A percentile compares a stretch with the other conserved stretches of the same genome.
These are phyloP conservation scores for Lipophrys pholis DNA, from an alignment of 2,113 vertebrate species.

Conservation along the genomic window DNA sequence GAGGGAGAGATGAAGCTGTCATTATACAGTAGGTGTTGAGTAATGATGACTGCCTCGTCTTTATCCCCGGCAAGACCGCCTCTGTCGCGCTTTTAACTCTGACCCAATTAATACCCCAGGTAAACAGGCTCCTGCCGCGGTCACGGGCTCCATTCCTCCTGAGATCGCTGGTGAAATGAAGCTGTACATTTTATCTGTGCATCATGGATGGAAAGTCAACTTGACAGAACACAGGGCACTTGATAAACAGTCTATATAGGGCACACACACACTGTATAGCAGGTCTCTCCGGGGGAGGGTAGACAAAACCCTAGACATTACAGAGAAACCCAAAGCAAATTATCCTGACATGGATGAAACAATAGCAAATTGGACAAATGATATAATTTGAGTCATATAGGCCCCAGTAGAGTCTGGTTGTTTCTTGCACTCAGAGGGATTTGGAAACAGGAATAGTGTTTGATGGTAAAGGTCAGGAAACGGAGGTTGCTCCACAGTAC, in stretches of 20 bases:
- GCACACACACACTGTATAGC: slow-evolving; percentile 73
- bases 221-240: slow-evolving; percentile 82
- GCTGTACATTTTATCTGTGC: slow-evolving; percentile 81
- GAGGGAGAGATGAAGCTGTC: slow-evolving; percentile 80
- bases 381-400: slow-evolving; percentile 85
- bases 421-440: slow-evolving; percentile 79
- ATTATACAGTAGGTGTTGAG: slow-evolving; percentile 78
- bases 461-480: slow-evolving; percentile 84
- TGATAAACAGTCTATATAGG: slow-evolving; percentile 87
- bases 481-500: slow-evolving; percentile 73
- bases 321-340: slow-evolving; percentile 87
- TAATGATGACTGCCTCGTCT: slow-evolving; percentile 73
- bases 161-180: slow-evolving; percentile 79
- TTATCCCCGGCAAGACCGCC: slow-evolving; percentile 50
- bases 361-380: slow-evolving; percentile 88
- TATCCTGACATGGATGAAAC: slow-evolving; percentile 88
- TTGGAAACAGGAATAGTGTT: slow-evolving; percentile 85
- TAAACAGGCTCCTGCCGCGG: slow-evolving; percentile 72
- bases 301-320: slow-evolving; percentile 82
- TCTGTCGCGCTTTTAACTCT: slow-evolving; percentile 67
- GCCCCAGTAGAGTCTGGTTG: slow-evolving; percentile 82
- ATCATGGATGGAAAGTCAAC: slow-evolving; percentile 82
- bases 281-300: slow-evolving; percentile 72
- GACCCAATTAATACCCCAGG: slow-evolving; percentile 81
- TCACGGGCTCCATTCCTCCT: slow-evolving; percentile 64